Conservation (phyloP, 1,140 invertebrate species). For the Pseudomyrmex cubaensis region DNA sequence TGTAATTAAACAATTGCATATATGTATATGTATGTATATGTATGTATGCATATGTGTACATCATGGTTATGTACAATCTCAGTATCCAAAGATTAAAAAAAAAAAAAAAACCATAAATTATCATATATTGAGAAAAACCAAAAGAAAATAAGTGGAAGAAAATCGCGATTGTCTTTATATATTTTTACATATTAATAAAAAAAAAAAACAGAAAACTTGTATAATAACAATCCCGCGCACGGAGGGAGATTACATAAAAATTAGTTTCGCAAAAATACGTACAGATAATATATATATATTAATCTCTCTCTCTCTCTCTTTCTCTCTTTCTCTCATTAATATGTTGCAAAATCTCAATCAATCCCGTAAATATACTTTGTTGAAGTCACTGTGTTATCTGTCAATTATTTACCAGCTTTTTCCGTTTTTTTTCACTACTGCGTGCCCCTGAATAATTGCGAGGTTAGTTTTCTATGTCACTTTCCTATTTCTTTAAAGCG, state of each 20-base stretch:
- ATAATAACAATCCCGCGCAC: background rate
- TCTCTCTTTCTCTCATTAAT: too few relatives aligned
- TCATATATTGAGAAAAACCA: too few relatives aligned
- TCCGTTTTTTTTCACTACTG: conserved; percentile 79
- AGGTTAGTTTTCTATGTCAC: conserved; percentile 85
- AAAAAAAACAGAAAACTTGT: background rate
- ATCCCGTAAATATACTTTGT: conserved; percentile 49
- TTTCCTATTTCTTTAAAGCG: conserved; percentile 83
- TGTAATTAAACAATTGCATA: conserved; percentile 39
- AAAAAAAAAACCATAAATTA: background rate
- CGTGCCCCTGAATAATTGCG: conserved; percentile 80
- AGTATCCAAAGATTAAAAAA: background rate
- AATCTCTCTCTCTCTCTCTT: background rate
- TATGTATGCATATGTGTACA: conserved; percentile 24
- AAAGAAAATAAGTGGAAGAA: background rate
- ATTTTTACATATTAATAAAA: conserved; percentile 29
- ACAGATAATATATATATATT: conserved; percentile 27
- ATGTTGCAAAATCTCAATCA: conserved; percentile 25
- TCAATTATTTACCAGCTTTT: conserved; percentile 80
- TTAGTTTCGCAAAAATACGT: background rate
- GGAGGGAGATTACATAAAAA: too few relatives aligned
- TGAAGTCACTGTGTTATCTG: conserved; percentile 52
- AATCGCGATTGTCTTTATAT: background rate
- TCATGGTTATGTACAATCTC: conserved; percentile 3
- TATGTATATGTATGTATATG: conserved; percentile 28